A percentile compares a stretch with the other conserved stretches of the same genome.
Conservation (phyloP, 2,113 vertebrate genomes). For the Apteryx mantelli region DNA sequence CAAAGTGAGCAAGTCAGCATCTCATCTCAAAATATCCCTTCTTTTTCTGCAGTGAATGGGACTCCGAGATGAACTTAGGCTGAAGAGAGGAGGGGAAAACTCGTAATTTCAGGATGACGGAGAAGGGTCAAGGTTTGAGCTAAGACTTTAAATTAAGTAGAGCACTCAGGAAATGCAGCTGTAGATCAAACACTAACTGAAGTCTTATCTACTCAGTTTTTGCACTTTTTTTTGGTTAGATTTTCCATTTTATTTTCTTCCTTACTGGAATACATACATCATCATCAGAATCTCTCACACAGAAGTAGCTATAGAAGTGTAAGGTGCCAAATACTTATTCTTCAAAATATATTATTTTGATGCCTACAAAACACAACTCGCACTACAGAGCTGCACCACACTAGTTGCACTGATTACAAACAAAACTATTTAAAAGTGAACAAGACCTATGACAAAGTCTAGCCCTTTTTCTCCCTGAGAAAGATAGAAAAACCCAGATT, state of each 20-base stretch:
- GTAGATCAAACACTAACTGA: neutral
- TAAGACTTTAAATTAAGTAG: neutral
- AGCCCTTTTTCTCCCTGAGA: neutral
- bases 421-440: neutral
- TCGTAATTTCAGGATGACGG: neutral
- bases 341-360: neutral
- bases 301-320: neutral
- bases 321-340: neutral
- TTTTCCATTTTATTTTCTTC: neutral
- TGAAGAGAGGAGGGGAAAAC: neutral
- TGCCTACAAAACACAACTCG: neutral
- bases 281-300: neutral
- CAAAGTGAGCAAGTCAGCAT: neutral
- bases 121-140: neutral
- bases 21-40: neutral
- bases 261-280: neutral
- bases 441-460: neutral
- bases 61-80: neutral
- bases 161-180: neutral
- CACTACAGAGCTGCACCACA: fast-evolving
- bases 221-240: neutral
- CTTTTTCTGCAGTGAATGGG: neutral
- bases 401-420: neutral
- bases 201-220: neutral
- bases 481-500: neutral